Percentiles rank a stretch among this genome's conserved stretches.
phyloP scores from a whole-genome alignment of 1,140 invertebrate genomes.

The Macrosteles quadrilineatus region DNA sequence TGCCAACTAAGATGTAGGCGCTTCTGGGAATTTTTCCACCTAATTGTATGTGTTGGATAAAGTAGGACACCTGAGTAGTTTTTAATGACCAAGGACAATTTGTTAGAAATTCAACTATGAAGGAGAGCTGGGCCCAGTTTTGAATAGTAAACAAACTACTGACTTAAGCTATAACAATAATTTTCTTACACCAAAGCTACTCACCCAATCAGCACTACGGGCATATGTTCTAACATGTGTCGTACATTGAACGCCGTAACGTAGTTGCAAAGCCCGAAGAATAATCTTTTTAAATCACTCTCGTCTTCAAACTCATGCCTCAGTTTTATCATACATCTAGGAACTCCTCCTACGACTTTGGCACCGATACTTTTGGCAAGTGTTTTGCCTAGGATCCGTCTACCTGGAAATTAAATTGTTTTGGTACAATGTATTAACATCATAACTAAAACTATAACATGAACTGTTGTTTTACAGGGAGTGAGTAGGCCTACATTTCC shows the following conservation, averaged over 20 bases:
- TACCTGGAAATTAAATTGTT: background rate
- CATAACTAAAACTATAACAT: background rate
- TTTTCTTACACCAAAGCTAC: too few species aligned
- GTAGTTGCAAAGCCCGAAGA: conserved; percentile 2
- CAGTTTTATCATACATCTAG: conserved; percentile 4
- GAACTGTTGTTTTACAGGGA: too few species aligned
- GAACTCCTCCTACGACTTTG: background rate
- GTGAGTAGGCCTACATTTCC: too few species aligned
- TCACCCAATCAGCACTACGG: background rate
- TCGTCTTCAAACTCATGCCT: background rate
- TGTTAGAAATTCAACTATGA: too few species aligned
- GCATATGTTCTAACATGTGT: conserved; percentile 6
- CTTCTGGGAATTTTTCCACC: too few species aligned
- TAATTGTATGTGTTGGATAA: too few species aligned
- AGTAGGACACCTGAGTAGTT: too few species aligned
- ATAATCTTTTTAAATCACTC: background rate
- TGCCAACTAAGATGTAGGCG: too few species aligned
- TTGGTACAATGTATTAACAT: background rate
- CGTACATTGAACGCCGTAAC: background rate
- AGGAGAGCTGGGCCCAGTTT: too few species aligned
- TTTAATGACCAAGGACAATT: too few species aligned
- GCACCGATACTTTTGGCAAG: conserved; percentile 5
- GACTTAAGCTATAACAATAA: too few species aligned
- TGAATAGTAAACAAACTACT: too few species aligned
- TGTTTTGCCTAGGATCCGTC: background rate